A percentile compares a stretch with the other conserved stretches of the same genome.
Evolutionary conservation across 2,888 invertebrate genomes (phyloP).

Genomic region (Spodoptera exigua): DNA sequence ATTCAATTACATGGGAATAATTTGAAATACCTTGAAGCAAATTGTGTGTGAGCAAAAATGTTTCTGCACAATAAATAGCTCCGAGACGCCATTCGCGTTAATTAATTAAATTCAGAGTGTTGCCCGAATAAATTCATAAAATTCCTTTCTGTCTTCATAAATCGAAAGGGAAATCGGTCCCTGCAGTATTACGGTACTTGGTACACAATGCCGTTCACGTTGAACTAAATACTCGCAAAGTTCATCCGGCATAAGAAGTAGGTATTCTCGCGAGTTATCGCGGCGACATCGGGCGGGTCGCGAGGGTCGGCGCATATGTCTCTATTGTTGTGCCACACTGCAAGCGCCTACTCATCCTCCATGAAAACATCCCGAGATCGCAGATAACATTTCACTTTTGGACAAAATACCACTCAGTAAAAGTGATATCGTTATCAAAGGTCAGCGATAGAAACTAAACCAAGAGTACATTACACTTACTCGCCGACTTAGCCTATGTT

Average conservation of each 20-base stretch:
- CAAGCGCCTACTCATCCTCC: slow-evolving; percentile 75
- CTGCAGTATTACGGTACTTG: slow-evolving; percentile 24
- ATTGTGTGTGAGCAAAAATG: slow-evolving; percentile 26
- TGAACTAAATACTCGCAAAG: slow-evolving; percentile 41
- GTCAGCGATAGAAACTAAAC: slow-evolving; percentile 67
- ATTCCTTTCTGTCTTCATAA: slow-evolving; percentile 9
- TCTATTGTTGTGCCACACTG: slow-evolving; percentile 55
- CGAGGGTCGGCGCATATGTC: slow-evolving; percentile 41
- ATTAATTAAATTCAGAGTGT: slow-evolving; percentile 4
- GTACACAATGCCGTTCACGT: slow-evolving; percentile 16
- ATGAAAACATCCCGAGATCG: slow-evolving; percentile 77
- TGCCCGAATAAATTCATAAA: not conserved
- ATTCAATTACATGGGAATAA: slow-evolving; percentile 45
- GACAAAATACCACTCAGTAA: slow-evolving; percentile 72
- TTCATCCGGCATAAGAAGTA: slow-evolving; percentile 37
- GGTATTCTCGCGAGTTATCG: slow-evolving; percentile 41
- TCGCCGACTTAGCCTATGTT: slow-evolving; percentile 42
- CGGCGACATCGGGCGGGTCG: slow-evolving; percentile 37
- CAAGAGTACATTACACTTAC: slow-evolving; percentile 55
- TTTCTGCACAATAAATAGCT: slow-evolving; percentile 21
- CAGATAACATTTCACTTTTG: slow-evolving; percentile 76
- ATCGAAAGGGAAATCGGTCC: slow-evolving; percentile 37
- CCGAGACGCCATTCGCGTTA: slow-evolving; percentile 13
- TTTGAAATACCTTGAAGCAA: slow-evolving; percentile 35
- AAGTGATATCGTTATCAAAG: slow-evolving; percentile 72